A percentile compares a stretch with the other conserved stretches of the same genome.
phyloP scores from a whole-genome alignment of 2,888 invertebrate genomes.

The Gastrophysa polygoni region DNA sequence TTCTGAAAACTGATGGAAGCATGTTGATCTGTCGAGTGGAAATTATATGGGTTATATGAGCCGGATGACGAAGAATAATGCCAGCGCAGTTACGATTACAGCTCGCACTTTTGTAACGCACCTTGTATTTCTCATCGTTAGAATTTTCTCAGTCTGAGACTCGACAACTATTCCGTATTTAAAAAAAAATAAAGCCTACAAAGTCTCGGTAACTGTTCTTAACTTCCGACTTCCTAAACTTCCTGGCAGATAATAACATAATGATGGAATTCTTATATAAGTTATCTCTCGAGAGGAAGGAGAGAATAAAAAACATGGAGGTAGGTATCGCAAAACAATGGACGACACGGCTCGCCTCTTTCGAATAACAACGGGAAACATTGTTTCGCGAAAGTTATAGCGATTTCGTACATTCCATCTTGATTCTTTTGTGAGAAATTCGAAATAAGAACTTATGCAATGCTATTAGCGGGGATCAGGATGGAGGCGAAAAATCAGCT shows the following conservation, averaged over 20 bases:
- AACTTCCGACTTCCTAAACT: constrained; percentile 16
- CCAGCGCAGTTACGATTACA: too few species aligned
- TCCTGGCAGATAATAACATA: constrained; percentile 40
- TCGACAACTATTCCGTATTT: constrained; percentile 24
- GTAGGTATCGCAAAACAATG: constrained; percentile 51
- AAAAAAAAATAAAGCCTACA: constrained; percentile 28
- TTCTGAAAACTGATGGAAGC: too few species aligned
- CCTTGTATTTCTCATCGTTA: background rate
- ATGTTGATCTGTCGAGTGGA: too few species aligned
- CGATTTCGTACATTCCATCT: constrained; percentile 49
- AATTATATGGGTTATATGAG: too few species aligned
- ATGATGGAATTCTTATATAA: constrained; percentile 56
- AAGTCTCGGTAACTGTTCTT: constrained; percentile 20
- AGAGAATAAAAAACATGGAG: constrained; percentile 44
- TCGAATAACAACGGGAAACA: constrained; percentile 49
- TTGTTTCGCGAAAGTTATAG: constrained; percentile 50
- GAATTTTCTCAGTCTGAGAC: constrained; percentile 1
- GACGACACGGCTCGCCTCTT: constrained; percentile 32
- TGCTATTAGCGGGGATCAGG: constrained; percentile 27
- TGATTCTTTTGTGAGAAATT: constrained; percentile 47
- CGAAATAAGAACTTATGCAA: constrained; percentile 41
- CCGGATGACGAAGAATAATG: too few species aligned
- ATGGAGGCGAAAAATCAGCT: constrained; percentile 3
- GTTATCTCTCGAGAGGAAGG: constrained; percentile 48
- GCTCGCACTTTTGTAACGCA: too few species aligned